A percentile compares a stretch with the other conserved stretches of the same genome.
Conservation (phyloP, 1,140 invertebrate species). For the Polypedilum vanderplanki region DNA sequence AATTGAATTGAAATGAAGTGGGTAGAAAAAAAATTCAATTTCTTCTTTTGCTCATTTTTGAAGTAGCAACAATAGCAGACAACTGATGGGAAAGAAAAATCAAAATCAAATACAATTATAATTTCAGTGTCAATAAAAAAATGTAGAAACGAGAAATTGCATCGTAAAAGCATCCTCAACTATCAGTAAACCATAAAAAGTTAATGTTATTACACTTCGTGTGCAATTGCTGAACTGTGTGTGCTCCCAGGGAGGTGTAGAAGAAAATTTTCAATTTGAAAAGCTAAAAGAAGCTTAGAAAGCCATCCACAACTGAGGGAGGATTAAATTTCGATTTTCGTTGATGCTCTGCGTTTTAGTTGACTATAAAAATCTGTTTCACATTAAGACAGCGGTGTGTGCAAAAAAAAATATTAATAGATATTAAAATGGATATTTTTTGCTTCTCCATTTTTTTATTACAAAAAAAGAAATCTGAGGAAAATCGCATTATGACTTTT, state of each 20-base stretch:
- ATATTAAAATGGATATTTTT: no score
- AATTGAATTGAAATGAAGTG: no score
- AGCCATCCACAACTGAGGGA: neutral
- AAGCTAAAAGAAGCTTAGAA: constrained; percentile 20
- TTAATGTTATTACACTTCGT: constrained; percentile 22
- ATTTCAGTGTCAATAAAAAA: constrained; percentile 24
- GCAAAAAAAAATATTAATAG: no score
- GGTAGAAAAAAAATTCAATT: no score
- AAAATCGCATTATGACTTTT: no score
- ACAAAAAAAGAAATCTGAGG: no score
- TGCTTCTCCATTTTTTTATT: no score
- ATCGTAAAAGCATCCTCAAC: constrained; percentile 28
- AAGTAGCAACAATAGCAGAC: neutral
- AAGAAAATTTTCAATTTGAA: neutral
- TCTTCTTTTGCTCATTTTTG: no score
- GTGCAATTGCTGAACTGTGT: neutral
- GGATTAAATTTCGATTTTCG: constrained; percentile 20
- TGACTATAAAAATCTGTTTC: constrained; percentile 15
- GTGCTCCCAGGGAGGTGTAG: neutral
- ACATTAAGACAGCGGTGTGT: neutral
- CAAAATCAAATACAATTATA: constrained; percentile 28
- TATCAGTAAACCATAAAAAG: constrained; percentile 26
- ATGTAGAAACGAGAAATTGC: neutral
- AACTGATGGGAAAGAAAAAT: neutral
- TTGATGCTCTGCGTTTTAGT: neutral